Conservation (phyloP, 2,113 vertebrate species). For the Eubucco bourcierii region DNA sequence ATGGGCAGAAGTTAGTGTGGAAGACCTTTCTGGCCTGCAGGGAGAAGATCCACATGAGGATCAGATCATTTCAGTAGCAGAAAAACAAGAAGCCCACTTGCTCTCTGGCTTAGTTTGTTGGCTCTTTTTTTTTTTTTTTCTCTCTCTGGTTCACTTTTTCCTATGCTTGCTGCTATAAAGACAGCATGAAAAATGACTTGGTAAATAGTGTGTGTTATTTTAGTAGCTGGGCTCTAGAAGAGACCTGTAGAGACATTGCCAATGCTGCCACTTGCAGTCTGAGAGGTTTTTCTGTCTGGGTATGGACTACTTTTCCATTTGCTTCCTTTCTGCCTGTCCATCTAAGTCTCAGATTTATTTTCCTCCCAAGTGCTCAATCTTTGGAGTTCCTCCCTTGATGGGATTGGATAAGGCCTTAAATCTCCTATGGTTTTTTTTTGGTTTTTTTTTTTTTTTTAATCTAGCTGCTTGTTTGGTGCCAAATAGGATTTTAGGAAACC, state of each 20-base stretch:
- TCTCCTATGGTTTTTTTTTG: neutral
- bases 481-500: constrained; percentile 7
- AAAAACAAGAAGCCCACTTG: constrained; percentile 2
- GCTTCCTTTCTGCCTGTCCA: neutral
- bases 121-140: no score
- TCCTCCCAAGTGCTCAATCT: neutral
- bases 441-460: neutral
- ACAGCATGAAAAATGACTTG: constrained; percentile 7
- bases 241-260: neutral
- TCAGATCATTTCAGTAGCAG: neutral
- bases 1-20: neutral
- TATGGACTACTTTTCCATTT: neutral
- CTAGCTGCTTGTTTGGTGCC: neutral
- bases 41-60: neutral
- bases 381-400: neutral
- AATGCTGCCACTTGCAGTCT: neutral
- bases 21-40: neutral
- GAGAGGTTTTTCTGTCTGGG: neutral
- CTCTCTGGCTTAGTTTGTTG: neutral
- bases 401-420: neutral
- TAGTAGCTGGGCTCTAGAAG: constrained; percentile 16
- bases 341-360: neutral
- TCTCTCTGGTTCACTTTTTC: neutral
- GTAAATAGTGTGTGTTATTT: constrained; percentile 29
- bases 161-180: neutral